Evolutionary conservation across 2,888 invertebrate genomes (phyloP).

Genomic region (Agrypnus murinus): DNA sequence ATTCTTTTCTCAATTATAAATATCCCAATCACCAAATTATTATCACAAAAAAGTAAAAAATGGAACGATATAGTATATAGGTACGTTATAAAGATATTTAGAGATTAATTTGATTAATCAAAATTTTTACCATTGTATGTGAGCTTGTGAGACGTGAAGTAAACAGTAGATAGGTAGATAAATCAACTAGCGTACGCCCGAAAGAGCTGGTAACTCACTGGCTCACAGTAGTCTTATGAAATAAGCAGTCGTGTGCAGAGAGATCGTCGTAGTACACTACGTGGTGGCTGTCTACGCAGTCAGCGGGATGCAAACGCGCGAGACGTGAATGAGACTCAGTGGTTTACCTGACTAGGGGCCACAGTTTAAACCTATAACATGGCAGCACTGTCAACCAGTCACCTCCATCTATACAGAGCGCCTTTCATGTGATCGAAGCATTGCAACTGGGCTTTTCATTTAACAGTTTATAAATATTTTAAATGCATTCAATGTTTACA

Average conservation of each 20-base stretch:
- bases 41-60: slow-evolving; percentile 34
- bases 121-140: slow-evolving; percentile 67
- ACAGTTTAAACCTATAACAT: slow-evolving; percentile 72
- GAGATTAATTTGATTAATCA: slow-evolving; percentile 53
- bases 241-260: slow-evolving; percentile 68
- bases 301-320: slow-evolving; percentile 64
- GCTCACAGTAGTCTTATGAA: slow-evolving; percentile 67
- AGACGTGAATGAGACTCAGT: slow-evolving; percentile 67
- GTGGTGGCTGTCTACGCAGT: slow-evolving; percentile 69
- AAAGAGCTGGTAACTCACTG: slow-evolving; percentile 68
- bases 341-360: slow-evolving; percentile 70
- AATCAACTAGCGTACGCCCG: slow-evolving; percentile 65
- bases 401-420: slow-evolving; percentile 49
- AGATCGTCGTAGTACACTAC: slow-evolving; percentile 65
- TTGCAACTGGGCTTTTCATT: slow-evolving; percentile 46
- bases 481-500: not conserved
- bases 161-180: slow-evolving; percentile 65
- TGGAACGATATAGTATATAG: slow-evolving; percentile 33
- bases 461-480: not conserved
- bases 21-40: slow-evolving; percentile 31
- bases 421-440: slow-evolving; percentile 47
- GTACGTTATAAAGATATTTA: slow-evolving; percentile 50
- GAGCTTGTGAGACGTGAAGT: slow-evolving; percentile 69
- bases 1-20: no score
- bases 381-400: slow-evolving; percentile 70